Evolutionary conservation across 30 jellyfish, hydroid and myxozoan species (phyloP).

Genomic region (Aurelia sp.): DNA sequence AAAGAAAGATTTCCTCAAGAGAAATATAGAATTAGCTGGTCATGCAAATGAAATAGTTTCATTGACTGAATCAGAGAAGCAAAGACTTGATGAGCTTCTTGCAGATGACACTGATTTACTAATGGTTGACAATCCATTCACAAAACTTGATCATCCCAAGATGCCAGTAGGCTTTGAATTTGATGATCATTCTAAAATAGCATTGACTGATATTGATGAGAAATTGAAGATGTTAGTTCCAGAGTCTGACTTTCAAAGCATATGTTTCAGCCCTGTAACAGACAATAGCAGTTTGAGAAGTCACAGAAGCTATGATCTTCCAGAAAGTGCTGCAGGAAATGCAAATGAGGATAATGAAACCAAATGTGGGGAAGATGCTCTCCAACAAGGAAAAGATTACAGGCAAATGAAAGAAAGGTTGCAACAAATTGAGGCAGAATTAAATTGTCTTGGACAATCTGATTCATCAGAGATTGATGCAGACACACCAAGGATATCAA

Average conservation of each 20-base stretch:
- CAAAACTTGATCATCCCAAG: conserved; percentile 18
- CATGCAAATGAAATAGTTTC: conserved; percentile 78
- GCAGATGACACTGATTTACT: conserved; percentile 81
- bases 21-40: conserved; percentile 80
- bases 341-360: neutral
- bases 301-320: conserved; percentile 15
- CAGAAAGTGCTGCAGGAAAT: neutral
- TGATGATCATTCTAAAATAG: conserved; percentile 39
- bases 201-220: conserved; percentile 77
- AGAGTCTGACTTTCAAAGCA: conserved; percentile 57
- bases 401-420: conserved; percentile 56
- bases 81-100: conserved; percentile 78
- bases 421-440: conserved; percentile 58
- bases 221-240: conserved; percentile 73
- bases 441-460: conserved; percentile 19
- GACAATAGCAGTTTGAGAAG: conserved; percentile 26
- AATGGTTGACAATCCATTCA: conserved; percentile 78
- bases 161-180: conserved; percentile 50
- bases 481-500: conserved; percentile 48
- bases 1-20: conserved; percentile 56
- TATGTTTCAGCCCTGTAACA: conserved; percentile 48
- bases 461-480: conserved; percentile 11
- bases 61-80: conserved; percentile 74
- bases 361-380: conserved; percentile 66
- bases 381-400: conserved; percentile 50